Evolutionary conservation across 2,113 vertebrate species (phyloP), one percentile per base, ranked within the genome.

Genomic region (Hypocryptadius cinnamomeus): DNA sequence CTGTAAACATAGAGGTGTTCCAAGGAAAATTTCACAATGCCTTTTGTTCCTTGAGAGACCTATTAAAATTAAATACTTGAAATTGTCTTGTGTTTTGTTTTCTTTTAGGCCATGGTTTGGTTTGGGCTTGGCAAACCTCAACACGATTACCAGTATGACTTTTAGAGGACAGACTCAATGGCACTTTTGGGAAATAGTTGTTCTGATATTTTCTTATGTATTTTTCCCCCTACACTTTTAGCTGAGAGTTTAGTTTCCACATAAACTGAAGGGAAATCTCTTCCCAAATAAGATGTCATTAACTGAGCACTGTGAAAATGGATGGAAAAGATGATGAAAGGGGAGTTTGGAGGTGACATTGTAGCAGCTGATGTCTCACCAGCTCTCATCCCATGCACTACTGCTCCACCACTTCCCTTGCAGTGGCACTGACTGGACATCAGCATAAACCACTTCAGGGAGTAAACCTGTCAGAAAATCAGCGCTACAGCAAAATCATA

Each of bases 101-200:
- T 86, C 83, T 92, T 94, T 83, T n/a, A 88, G 51, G 47, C 44
- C 37, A 74, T 1, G 1, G 44, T 76, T 90, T 79, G 42, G 68
- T 60, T 94, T 76, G 81, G 66, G 30, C 92, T 91, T 91, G 85
- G 87, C 79, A 96, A 83, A 86, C 27, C 15, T 80, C 82, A 80
- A 35, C 64, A 48, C 23, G 72, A 78, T 64, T 51, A 84, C 37
- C 37, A 47, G n/a, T 23, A 69, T 53, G 74, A 81, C 93, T 90
- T 89, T 81, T 61, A 81, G 48, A 95, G n/a, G 63, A 78, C 28
- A 88, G 82, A 88, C 17, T 73, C 90, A 92, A 94, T 30, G 48
- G 40, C 48, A 81, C 44, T 92, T 94, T 86, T 71, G 71, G 76
- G 72, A 94, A 95, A 85, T 33, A 35, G 16, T 20, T 83, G 47